A percentile compares a stretch with the other conserved stretches of the same genome.
Conservation (phyloP, 2,888 invertebrate genomes). For the Onthophagus sagittarius region DNA sequence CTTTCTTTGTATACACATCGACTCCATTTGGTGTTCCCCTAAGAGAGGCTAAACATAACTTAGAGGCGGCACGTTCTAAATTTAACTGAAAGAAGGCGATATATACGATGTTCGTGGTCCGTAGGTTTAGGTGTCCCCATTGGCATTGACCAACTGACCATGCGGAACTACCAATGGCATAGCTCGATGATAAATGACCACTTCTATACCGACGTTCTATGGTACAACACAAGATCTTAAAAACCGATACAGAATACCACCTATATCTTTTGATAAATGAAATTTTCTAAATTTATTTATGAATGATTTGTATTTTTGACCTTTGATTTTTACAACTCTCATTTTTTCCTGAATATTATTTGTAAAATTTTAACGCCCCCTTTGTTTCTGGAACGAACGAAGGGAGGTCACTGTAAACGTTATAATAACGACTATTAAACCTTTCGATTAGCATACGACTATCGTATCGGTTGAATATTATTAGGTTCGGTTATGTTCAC, state of each 20-base stretch:
- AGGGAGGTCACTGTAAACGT: not conserved
- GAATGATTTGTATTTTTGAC: too few species aligned
- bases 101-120: not conserved
- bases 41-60: not conserved
- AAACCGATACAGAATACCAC: not conserved
- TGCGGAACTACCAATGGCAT: slow-evolving; percentile 18
- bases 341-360: not conserved
- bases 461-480: not conserved
- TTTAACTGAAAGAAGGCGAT: not conserved
- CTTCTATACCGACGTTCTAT: not conserved
- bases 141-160: slow-evolving; percentile 24
- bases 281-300: not conserved
- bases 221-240: not conserved
- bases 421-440: not conserved
- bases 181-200: slow-evolving; percentile 18
- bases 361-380: not conserved
- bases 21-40: not conserved
- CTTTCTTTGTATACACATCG: not conserved
- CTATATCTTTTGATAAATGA: not conserved
- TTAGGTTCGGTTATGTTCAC: not conserved
- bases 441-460: not conserved
- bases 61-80: not conserved
- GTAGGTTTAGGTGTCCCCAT: not conserved
- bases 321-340: not conserved
- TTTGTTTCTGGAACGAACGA: not conserved